Evolutionary conservation across 2,888 invertebrate species (phyloP).

Genomic region (Acrobasis repandana): DNA sequence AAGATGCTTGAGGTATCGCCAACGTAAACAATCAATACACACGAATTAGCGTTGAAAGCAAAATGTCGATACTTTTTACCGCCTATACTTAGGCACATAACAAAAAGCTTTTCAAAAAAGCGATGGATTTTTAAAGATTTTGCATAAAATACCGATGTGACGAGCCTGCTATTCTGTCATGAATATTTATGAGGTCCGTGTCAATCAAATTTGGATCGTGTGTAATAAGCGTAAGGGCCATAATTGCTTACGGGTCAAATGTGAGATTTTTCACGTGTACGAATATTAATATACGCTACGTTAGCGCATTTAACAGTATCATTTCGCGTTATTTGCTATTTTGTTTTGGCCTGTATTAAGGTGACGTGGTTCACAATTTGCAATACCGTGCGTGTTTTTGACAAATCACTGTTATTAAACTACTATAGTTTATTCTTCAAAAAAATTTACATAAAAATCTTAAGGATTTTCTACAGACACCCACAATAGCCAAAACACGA

Average conservation of each 20-base stretch:
- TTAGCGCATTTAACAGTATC: constrained; percentile 14
- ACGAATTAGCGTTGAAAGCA: background rate
- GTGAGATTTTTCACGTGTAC: constrained; percentile 3
- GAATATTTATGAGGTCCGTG: constrained; percentile 9
- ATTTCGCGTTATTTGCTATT: constrained; percentile 6
- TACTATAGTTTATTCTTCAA: no score
- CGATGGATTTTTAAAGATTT: constrained; percentile 13
- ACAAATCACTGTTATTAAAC: no score
- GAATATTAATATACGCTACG: constrained; percentile 4
- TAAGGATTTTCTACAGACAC: no score
- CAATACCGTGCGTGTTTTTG: no score
- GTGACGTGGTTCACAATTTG: background rate
- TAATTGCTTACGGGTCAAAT: background rate
- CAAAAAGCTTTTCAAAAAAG: constrained; percentile 6
- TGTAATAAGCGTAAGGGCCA: constrained; percentile 5
- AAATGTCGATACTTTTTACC: background rate
- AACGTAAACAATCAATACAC: no score
- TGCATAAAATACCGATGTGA: constrained; percentile 18
- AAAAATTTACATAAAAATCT: no score
- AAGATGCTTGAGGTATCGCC: no score
- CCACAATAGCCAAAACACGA: no score
- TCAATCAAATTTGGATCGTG: constrained; percentile 8
- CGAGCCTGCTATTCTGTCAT: constrained; percentile 5
- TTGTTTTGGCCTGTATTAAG: constrained; percentile 1
- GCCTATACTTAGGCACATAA: background rate